Percentiles rank a stretch among this genome's conserved stretches.
Evolutionary conservation across 2,113 vertebrate genomes (phyloP).

Genomic region (Proterorhinus semilunaris): DNA sequence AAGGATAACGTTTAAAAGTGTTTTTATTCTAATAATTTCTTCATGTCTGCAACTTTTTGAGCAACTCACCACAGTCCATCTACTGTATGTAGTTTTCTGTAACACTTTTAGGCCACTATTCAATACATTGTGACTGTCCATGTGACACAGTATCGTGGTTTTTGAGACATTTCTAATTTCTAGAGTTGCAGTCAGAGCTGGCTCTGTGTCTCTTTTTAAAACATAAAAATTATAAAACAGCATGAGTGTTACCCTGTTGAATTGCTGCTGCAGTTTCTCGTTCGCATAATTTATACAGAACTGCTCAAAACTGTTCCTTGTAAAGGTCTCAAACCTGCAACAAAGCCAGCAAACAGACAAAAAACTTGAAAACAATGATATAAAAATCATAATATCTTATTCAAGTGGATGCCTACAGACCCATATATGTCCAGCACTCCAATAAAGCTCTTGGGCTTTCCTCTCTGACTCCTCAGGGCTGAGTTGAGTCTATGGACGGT

Average conservation of each 20-base stretch:
- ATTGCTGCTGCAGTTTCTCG: constrained; percentile 83
- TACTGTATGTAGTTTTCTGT: too few relatives aligned
- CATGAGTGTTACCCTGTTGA: constrained; percentile 74
- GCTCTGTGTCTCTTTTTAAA: not conserved
- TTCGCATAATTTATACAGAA: constrained; percentile 85
- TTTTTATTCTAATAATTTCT: too few relatives aligned
- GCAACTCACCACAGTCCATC: too few relatives aligned
- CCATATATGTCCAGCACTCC: constrained; percentile 82
- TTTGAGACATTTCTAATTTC: too few relatives aligned
- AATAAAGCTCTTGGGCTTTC: constrained; percentile 60
- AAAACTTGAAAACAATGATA: not conserved
- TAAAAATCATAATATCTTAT: not conserved
- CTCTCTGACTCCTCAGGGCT: constrained; percentile 61
- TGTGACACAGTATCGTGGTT: too few relatives aligned
- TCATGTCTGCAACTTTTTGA: too few relatives aligned
- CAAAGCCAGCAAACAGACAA: constrained; percentile 1
- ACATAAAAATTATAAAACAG: not conserved
- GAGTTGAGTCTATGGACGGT: constrained; percentile 74
- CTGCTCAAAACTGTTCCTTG: constrained; percentile 84
- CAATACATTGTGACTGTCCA: too few relatives aligned
- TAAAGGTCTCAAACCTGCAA: constrained; percentile 81
- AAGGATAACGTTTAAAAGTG: too few relatives aligned
- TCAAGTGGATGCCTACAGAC: constrained; percentile 12
- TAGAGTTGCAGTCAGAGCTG: too few relatives aligned
- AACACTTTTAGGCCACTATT: too few relatives aligned